Base-by-base conservation (phyloP, 2,888 invertebrate species). In the Drosophila koepferae region DNA sequence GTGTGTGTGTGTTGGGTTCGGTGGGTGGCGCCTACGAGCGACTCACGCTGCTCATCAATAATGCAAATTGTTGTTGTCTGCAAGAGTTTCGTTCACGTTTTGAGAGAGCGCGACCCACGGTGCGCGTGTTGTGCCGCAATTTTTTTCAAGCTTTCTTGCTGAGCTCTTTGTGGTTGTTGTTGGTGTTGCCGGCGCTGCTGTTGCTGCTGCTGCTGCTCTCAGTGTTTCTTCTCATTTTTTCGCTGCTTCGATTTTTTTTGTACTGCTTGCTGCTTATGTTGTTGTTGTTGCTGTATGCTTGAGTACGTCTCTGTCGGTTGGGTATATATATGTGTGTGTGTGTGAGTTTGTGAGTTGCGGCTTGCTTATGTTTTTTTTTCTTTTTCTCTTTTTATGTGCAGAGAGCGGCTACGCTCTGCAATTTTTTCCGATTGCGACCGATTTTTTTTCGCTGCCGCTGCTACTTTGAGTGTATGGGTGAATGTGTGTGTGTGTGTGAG, bases 341-440 rank as follows among this genome's bases (percentile, higher is more conserved):
- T n/a, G 40, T 40, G 38, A 38, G 38, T 38, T 40, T 40, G 80
- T 81, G 87, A 81, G 81, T 82, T 86, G 85, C 74, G 84, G 90
- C 87, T 90, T 89, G 90, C 86, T 90, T 89, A 84, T 87, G 77
- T 84, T 44, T 44, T 89, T 89, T 73, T 44, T 44, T 89, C 86
- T 73, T 73, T 82, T 56, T 63, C 67, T 81, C 56, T 70, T 75
- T 70, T 81, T 86, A 79, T 84, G 89, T 88, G 78, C 89, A 84
- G 90, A 89, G 89, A 86, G 86, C 88, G 84, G 87, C 89, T 84
- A 75, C 79, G 90, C 86, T 86, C 89, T 89, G 86, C 87, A 86
- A 89, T 86, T 86, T 87, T 90, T 91, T 88, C 91, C 88, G 86
- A 86, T 88, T 90, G 91, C 91, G 77, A 81, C 86, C 90, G 90